Evolutionary conservation across 2,888 invertebrate species (phyloP), one percentile per base, ranked within the genome.

Genomic region (Lasioglossum morio): DNA sequence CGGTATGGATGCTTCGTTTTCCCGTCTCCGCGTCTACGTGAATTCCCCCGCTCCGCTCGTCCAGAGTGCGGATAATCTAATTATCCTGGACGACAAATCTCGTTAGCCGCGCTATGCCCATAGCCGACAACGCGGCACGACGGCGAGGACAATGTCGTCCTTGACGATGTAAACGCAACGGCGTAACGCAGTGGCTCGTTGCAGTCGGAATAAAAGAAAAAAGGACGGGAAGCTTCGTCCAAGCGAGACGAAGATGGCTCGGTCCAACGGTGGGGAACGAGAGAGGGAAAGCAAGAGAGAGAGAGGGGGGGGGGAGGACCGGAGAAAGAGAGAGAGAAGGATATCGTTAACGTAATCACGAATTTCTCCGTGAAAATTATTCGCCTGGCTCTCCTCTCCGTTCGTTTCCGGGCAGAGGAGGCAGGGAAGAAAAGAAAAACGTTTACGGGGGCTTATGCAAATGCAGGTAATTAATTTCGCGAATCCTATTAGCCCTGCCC

Each of bases 401-500:
- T 75, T 48, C 76, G 79, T 53, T 30, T 72, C 60, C 75, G 37
- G 75, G 72, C 72, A 80, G 78, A 72, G 70, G 79, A 79, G 78
- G 77, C 70, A 77, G 80, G 85, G 79, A 87, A 87, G 84, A 88
- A 89, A 90, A 88, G 91, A 91, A 92, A 88, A 90, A 91, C 89
- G 89, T 92, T 92, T 91, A 92, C 91, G 90, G 87, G 90, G 89
- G 94, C 92, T 94, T 93, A 94, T 94, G 94, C 92, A 94, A 94
- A 94, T 94, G 92, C 89, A 91, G 90, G 92, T 94, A 94, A 94
- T 94, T 94, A 93, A 94, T 94, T 94, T 94, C 90, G 90, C 89
- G 92, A 93, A 94, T 94, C 93, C 94, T 93, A 93, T 94, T 94
- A 93, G 91, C 84, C 80, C 84, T 85, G 90, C 85, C 78, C 91